phyloP scores from a whole-genome alignment of 2,113 vertebrate genomes.

The Mastomys coucha region DNA sequence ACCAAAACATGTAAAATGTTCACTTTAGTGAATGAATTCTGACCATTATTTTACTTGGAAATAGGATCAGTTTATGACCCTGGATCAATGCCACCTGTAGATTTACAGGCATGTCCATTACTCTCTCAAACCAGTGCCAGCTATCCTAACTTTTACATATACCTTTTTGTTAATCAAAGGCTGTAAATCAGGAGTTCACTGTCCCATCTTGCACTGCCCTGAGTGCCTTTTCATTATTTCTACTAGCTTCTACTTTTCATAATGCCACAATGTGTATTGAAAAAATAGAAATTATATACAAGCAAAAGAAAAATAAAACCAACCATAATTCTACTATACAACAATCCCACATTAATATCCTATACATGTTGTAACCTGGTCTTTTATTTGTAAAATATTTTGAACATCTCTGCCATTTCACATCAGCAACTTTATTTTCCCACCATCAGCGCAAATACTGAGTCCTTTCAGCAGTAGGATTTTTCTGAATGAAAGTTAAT shows the following conservation, averaged over 20 bases:
- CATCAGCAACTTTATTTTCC: constrained; percentile 36
- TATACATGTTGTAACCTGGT: not conserved
- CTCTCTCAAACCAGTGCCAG: not conserved
- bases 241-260: not conserved
- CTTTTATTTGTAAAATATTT: not conserved
- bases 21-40: not conserved
- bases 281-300: not conserved
- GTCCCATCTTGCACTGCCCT: not conserved
- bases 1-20: not conserved
- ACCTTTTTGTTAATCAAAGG: not conserved
- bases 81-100: not conserved
- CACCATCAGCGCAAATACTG: constrained; percentile 5
- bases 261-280: not conserved
- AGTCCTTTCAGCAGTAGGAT: not conserved
- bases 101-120: not conserved
- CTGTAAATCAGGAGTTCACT: not conserved
- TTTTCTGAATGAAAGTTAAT: constrained; percentile 51
- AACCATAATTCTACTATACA: not conserved
- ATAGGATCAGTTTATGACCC: not conserved
- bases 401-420: constrained; percentile 22
- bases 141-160: not conserved
- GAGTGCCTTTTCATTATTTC: not conserved
- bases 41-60: not conserved
- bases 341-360: not conserved
- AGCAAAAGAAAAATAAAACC: not conserved